Conservation (phyloP, 2,888 invertebrate species). For the Ochropleura plecta region DNA sequence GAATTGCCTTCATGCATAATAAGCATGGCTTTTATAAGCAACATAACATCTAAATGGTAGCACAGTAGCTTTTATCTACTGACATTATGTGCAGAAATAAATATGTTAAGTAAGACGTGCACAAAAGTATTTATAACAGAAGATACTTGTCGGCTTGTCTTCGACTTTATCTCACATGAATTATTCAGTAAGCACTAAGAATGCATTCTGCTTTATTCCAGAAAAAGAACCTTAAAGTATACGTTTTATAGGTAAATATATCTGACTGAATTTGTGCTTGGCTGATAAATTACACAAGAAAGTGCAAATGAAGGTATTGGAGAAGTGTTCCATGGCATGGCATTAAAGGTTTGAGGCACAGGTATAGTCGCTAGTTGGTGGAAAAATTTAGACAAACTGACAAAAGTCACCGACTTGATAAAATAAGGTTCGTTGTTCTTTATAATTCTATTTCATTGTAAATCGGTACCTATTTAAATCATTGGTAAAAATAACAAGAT, state of each 20-base stretch:
- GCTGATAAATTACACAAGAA: slow-evolving; percentile 8
- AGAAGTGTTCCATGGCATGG: background rate
- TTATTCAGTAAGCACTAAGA: slow-evolving; percentile 69
- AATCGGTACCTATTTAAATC: too few relatives aligned
- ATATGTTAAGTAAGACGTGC: slow-evolving; percentile 23
- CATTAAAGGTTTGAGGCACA: background rate
- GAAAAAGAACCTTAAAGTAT: slow-evolving; percentile 57
- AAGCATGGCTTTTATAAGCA: background rate
- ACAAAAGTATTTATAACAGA: slow-evolving; percentile 54
- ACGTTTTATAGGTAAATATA: slow-evolving; percentile 42
- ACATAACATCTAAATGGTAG: background rate
- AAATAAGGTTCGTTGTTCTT: background rate
- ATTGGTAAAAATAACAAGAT: too few relatives aligned
- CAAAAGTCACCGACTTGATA: background rate
- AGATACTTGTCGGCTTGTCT: slow-evolving; percentile 68
- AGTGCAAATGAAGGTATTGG: slow-evolving; percentile 27
- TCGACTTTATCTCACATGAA: slow-evolving; percentile 70
- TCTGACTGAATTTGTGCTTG: slow-evolving; percentile 12
- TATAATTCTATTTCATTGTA: background rate
- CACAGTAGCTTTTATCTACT: slow-evolving; percentile 7
- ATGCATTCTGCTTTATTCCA: slow-evolving; percentile 69
- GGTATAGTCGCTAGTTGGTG: background rate
- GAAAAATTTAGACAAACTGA: background rate
- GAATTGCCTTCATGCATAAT: background rate
- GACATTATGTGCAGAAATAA: slow-evolving; percentile 12